A percentile compares a stretch with the other conserved stretches of the same genome.
These are phyloP conservation scores for Oligia latruncula DNA, from an alignment of 2,888 invertebrate species.

Conservation along the genomic window DNA sequence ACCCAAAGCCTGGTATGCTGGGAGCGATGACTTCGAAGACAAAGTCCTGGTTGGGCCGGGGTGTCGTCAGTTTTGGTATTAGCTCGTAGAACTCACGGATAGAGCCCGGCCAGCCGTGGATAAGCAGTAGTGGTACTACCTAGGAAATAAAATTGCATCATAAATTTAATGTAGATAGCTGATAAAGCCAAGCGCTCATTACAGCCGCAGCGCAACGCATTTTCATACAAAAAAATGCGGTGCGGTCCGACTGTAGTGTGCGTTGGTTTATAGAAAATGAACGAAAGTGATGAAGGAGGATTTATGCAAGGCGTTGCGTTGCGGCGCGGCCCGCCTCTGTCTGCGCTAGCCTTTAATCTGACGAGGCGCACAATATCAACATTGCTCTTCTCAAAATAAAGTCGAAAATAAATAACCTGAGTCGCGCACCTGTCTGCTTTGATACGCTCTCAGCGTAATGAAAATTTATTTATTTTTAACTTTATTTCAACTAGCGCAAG, in stretches of 20 bases:
- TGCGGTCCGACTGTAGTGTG: not conserved
- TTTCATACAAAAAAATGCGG: not conserved
- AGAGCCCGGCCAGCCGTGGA: constrained; percentile 97
- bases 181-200: not conserved
- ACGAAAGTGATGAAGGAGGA: not conserved
- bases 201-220: not conserved
- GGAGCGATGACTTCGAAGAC: constrained; percentile 93
- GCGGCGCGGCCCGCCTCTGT: no score
- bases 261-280: not conserved
- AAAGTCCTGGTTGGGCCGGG: constrained; percentile 87
- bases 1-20: constrained; percentile 93
- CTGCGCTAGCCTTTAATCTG: not conserved
- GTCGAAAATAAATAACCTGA: not conserved
- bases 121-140: constrained; percentile 92
- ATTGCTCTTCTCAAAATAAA: not conserved
- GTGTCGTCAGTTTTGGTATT: constrained; percentile 91
- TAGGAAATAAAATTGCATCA: constrained; percentile 53
- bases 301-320: not conserved
- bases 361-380: not conserved
- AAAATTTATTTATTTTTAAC: not conserved
- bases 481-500: not conserved
- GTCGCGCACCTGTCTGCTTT: not conserved
- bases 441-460: not conserved
- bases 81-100: constrained; percentile 94
- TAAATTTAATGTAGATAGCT: not conserved